Base-by-base conservation (phyloP, 2,888 invertebrate genomes). In the Macaria notata region DNA sequence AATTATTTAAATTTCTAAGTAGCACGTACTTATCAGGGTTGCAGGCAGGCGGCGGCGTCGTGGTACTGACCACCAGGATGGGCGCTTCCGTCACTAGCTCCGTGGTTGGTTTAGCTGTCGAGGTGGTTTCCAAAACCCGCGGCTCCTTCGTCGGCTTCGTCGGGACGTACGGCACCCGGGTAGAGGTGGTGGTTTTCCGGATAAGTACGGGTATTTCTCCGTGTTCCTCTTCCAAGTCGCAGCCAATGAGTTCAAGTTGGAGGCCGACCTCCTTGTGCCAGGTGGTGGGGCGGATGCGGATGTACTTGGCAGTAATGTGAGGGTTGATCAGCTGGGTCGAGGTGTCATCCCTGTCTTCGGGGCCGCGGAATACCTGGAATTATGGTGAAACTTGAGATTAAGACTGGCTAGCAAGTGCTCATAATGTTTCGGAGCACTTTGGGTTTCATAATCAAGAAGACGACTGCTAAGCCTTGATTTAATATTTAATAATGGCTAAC, bases 21-120 rank as follows among this genome's bases (percentile, higher is more conserved):
- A 3, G 4, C 31, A 44, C 71, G 63, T 59, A 77, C 76, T 70
- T 59, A 31, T 72, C 69, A 29, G 69, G 69, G 1, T 53, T 48
- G 41, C 69, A 70, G 29, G 64, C 66, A 0, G 69, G 66, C 2
- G 70, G 70, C 4, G 70, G 70, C 0, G 66, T 61, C 1, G 58
- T 58, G 0, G 68, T 71, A 29, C 60, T 64, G 57, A 44, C 58
- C 9, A 62, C 61, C 8, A 70, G 61, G 2, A 70, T 55, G 7
- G 63, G 56, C 1, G 51, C 9, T 0, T 49, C 31, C 1, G 55
- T 49, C 30, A 36, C 50, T 0, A 29, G 36, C 9, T 29, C 36
- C 31, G 6, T 33, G 8, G 31, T 43, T n/a, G 31, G 31, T 8
- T 41, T 9, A 3, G 39, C 8, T 4, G 29, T n/a, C 4, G n/a